Percentiles rank a stretch among this genome's conserved stretches.
Evolutionary conservation across 2,797 vertebrate genomes (phyloP).

Genomic region (Hypotaenidia philippensis): DNA sequence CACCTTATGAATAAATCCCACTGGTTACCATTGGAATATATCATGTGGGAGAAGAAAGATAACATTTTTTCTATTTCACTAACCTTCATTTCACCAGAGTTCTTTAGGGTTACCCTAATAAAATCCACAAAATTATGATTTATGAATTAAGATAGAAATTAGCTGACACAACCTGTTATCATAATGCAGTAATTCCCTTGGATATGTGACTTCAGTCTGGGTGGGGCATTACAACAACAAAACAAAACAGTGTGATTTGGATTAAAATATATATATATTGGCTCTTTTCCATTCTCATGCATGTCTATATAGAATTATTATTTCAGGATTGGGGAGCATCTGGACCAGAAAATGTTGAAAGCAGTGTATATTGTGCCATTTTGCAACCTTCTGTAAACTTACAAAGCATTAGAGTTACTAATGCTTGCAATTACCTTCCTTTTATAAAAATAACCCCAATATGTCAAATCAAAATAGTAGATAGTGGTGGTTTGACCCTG

Average conservation of each 20-base stretch:
- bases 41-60: not conserved
- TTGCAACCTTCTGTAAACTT: not conserved
- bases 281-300: not conserved
- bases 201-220: not conserved
- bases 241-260: not conserved
- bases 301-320: not conserved
- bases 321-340: not conserved
- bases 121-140: not conserved
- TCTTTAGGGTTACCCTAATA: not conserved
- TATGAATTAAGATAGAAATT: conserved; percentile 31
- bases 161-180: not conserved
- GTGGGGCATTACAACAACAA: not conserved
- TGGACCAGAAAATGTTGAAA: not conserved
- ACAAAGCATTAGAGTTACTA: not conserved
- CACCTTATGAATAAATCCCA: not conserved
- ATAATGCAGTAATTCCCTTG: not conserved
- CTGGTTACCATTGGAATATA: not conserved
- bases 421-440: not conserved
- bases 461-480: not conserved
- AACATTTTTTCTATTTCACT: not conserved
- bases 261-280: not conserved
- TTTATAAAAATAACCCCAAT: not conserved
- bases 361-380: not conserved
- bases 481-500: too few species aligned
- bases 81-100: not conserved